These are phyloP conservation scores for Drosophila obscura DNA, from an alignment of 1,140 invertebrate genomes.

Conservation along the genomic window DNA sequence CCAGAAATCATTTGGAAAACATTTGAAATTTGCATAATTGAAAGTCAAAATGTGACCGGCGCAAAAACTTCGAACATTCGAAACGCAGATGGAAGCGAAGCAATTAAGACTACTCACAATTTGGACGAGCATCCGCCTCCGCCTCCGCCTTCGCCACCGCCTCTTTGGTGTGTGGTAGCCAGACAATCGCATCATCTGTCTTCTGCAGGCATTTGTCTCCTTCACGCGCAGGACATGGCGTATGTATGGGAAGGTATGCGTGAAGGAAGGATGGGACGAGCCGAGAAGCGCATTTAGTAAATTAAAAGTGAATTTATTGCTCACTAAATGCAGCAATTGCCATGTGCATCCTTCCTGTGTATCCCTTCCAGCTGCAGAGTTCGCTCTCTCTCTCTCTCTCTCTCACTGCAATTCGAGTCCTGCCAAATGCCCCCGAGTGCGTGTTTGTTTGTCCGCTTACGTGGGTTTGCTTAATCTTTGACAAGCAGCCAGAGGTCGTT, in stretches of 20 bases:
- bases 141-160: not conserved
- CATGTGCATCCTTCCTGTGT: conserved; percentile 50
- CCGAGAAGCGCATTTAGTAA: conserved; percentile 77
- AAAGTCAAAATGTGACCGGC: conserved; percentile 27
- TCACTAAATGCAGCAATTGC: conserved; percentile 77
- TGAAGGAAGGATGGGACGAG: conserved; percentile 14
- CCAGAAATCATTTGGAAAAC: conserved; percentile 13
- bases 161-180: conserved; percentile 13
- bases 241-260: not conserved
- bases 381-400: not conserved
- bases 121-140: conserved; percentile 21
- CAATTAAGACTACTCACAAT: conserved; percentile 54
- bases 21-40: conserved; percentile 68
- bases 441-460: conserved; percentile 68
- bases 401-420: conserved; percentile 13
- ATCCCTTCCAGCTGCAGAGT: conserved; percentile 9
- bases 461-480: conserved; percentile 81
- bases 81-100: conserved; percentile 9
- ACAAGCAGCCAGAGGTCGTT: conserved; percentile 78
- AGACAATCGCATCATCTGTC: conserved; percentile 74
- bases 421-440: conserved; percentile 32
- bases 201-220: conserved; percentile 74
- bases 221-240: conserved; percentile 58
- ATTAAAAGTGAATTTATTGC: conserved; percentile 82
- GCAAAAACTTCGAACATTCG: conserved; percentile 24